Evolutionary conservation across 2,888 invertebrate genomes (phyloP).

Genomic region (Phengaris alcon): DNA sequence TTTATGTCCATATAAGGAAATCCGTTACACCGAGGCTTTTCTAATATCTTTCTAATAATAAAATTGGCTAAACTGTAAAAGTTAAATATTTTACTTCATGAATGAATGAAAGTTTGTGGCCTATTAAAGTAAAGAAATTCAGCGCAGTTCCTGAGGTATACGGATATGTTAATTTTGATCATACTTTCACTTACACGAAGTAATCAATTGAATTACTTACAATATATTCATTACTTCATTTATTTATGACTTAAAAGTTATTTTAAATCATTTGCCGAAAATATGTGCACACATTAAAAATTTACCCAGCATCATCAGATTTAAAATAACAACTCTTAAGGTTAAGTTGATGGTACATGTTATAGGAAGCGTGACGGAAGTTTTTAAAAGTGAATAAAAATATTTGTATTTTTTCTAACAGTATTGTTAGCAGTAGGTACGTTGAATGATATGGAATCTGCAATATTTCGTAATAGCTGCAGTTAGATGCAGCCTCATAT

Average conservation of each 20-base stretch:
- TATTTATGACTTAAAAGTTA: conserved; percentile 12
- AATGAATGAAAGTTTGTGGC: neutral
- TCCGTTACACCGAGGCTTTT: neutral
- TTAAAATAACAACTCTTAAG: neutral
- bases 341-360: too few relatives aligned
- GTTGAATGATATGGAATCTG: conserved; percentile 38
- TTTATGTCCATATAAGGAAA: neutral
- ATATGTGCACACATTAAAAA: neutral
- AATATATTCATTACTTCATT: neutral
- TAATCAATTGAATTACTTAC: neutral
- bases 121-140: neutral
- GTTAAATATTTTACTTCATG: neutral
- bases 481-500: conserved; percentile 44
- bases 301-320: neutral
- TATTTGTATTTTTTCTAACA: too few relatives aligned
- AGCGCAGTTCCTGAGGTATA: neutral
- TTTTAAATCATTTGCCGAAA: neutral
- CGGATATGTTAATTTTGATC: neutral
- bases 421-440: neutral
- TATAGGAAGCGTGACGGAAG: neutral
- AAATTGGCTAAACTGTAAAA: neutral
- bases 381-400: neutral
- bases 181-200: neutral
- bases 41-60: neutral
- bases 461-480: conserved; percentile 43